Percentiles rank a stretch among this genome's conserved stretches.
Evolutionary conservation across 1,140 invertebrate species (phyloP).

Genomic region (Nephila pilipes): DNA sequence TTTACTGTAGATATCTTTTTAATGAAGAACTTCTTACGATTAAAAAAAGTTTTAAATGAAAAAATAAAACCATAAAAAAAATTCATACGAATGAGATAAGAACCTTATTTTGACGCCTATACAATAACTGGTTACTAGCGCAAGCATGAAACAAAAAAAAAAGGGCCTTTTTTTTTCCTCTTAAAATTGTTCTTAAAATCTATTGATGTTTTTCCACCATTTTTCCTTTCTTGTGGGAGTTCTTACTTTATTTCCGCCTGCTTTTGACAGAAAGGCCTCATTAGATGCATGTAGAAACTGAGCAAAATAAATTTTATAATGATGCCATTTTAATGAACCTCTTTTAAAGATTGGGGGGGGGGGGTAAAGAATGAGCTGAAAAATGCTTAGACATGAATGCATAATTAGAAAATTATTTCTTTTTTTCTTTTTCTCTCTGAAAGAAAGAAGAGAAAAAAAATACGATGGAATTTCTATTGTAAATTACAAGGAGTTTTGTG

Average conservation of each 20-base stretch:
- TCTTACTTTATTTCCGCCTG: conserved; percentile 36
- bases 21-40: background rate
- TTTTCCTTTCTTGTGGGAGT: background rate
- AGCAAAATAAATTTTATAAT: conserved; percentile 37
- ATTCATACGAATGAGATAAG: background rate
- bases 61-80: background rate
- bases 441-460: background rate
- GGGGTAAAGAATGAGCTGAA: background rate
- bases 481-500: background rate
- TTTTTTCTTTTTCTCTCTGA: background rate
- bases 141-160: background rate
- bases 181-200: background rate
- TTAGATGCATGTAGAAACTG: background rate
- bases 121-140: background rate
- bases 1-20: background rate
- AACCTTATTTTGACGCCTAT: background rate
- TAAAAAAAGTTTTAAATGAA: background rate
- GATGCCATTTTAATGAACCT: conserved; percentile 53
- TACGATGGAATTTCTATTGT: background rate
- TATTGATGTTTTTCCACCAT: background rate
- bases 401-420: conserved; percentile 1
- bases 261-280: conserved; percentile 53
- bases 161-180: background rate
- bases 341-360: background rate
- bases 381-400: background rate